phyloP scores from a whole-genome alignment of 2,797 vertebrate species.

The Acomys russatus region DNA sequence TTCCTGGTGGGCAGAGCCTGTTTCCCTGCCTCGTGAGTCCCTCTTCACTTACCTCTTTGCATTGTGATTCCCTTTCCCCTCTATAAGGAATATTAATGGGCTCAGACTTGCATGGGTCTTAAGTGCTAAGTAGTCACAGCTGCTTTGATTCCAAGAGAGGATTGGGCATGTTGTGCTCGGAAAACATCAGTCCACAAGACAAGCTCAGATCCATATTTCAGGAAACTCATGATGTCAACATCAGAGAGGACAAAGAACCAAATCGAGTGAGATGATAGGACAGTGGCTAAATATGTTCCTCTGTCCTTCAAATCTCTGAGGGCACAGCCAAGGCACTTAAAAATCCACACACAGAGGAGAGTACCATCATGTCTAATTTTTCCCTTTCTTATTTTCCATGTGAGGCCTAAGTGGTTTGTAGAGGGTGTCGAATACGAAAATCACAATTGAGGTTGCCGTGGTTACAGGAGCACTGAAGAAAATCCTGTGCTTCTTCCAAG shows the following conservation, averaged over 20 bases:
- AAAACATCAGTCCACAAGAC: not conserved
- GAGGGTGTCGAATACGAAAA: not conserved
- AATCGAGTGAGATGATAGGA: not conserved
- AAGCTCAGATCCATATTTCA: not conserved
- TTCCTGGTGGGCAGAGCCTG: not conserved
- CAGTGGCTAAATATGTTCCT: too few relatives aligned
- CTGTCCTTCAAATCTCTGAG: not conserved
- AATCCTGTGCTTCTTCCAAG: slow-evolving; percentile 1
- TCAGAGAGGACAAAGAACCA: not conserved
- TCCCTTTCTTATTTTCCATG: not conserved
- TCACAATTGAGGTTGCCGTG: slow-evolving; percentile 53
- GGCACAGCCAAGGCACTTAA: not conserved
- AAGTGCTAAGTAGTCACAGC: not conserved
- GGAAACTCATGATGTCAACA: not conserved
- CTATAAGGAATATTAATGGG: not conserved
- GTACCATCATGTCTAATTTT: not conserved
- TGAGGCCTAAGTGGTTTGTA: slow-evolving; percentile 29
- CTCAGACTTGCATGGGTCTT: not conserved
- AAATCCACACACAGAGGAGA: not conserved
- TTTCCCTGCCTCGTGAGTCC: not conserved
- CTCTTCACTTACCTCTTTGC: not conserved
- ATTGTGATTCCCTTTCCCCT: not conserved
- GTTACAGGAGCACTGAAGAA: slow-evolving; percentile 54
- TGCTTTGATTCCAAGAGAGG: not conserved
- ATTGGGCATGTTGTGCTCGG: too few relatives aligned